Percentiles rank a stretch among this genome's conserved stretches.
Conservation (phyloP, 2,888 invertebrate genomes). For the Microdon myrmicae region DNA sequence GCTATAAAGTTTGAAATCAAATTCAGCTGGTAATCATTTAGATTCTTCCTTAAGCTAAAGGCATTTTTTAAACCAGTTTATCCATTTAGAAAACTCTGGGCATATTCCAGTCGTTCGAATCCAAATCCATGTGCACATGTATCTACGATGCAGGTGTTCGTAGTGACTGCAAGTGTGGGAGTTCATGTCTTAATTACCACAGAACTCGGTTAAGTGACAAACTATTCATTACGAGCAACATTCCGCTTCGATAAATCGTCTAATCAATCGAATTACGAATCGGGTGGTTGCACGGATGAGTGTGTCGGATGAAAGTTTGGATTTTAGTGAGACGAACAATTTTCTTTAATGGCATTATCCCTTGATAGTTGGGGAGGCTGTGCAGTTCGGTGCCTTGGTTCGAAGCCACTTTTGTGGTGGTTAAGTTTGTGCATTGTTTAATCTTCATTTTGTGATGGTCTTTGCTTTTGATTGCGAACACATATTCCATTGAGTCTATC, state of each 20-base stretch:
- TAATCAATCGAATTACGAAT: conserved; percentile 56
- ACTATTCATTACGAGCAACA: conserved; percentile 54
- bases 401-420: not conserved
- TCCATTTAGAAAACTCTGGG: conserved; percentile 24
- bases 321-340: conserved; percentile 21
- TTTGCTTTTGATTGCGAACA: conserved; percentile 26
- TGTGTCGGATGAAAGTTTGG: conserved; percentile 4
- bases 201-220: conserved; percentile 55
- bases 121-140: not conserved
- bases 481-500: conserved; percentile 27
- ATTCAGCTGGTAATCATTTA: conserved; percentile 27
- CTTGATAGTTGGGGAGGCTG: conserved; percentile 26
- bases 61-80: conserved; percentile 4
- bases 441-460: conserved; percentile 27
- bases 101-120: not conserved
- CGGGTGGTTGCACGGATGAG: conserved; percentile 14
- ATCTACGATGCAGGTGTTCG: not conserved
- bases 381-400: not conserved
- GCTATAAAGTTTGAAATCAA: conserved; percentile 26
- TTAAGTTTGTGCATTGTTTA: conserved; percentile 14
- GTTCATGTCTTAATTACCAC: conserved; percentile 46
- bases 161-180: conserved; percentile 18
- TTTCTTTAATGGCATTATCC: conserved; percentile 44
- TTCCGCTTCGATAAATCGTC: conserved; percentile 56
- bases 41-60: conserved; percentile 3